phyloP scores from a whole-genome alignment of 1,140 invertebrate genomes.

The Ceratitis capitata region DNA sequence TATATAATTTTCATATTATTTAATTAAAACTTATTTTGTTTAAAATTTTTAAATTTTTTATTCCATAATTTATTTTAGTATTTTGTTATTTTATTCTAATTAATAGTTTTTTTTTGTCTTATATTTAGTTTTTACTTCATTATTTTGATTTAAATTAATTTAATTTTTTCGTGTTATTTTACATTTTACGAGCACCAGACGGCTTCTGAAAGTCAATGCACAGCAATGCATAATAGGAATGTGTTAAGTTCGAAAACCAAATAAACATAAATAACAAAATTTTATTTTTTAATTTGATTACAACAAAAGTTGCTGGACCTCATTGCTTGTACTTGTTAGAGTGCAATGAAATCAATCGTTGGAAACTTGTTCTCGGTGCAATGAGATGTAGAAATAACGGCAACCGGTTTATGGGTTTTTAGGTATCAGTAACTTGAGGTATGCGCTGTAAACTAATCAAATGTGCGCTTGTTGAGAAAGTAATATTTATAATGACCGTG shows the following conservation, averaged over 20 bases:
- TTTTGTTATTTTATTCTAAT: background rate
- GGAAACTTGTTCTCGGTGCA: background rate
- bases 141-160: too few relatives aligned
- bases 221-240: background rate
- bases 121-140: too few relatives aligned
- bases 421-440: background rate
- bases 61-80: background rate
- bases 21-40: too few relatives aligned
- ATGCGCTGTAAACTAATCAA: background rate
- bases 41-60: background rate
- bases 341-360: background rate
- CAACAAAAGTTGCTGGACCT: background rate
- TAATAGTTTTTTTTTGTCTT: background rate
- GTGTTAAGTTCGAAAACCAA: background rate
- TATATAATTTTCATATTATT: too few relatives aligned
- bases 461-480: background rate
- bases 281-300: background rate
- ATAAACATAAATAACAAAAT: background rate
- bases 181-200: too few relatives aligned
- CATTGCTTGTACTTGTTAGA: background rate
- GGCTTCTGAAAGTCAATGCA: background rate
- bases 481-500: background rate
- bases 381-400: background rate
- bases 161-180: too few relatives aligned
- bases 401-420: background rate